phyloP scores from a whole-genome alignment of 1,140 invertebrate genomes.

The Zaprionus africanus region DNA sequence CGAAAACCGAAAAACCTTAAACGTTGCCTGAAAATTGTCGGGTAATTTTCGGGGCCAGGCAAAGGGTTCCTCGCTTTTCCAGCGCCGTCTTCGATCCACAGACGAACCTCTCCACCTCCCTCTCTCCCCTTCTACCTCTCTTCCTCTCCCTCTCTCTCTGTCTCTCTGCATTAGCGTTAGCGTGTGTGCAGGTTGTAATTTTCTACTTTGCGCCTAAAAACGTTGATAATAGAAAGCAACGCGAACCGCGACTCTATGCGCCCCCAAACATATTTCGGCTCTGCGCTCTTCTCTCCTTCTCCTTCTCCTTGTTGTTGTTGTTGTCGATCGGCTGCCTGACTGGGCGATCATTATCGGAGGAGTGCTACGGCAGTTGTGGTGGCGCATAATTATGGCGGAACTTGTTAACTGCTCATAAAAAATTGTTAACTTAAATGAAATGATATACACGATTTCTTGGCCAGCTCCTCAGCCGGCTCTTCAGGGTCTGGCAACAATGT shows the following conservation, averaged over 20 bases:
- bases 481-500: not conserved
- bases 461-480: too few species aligned
- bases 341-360: conserved; percentile 18
- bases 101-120: not conserved
- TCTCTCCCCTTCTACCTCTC: not conserved
- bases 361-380: not conserved
- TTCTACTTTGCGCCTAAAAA: conserved; percentile 79
- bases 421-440: conserved; percentile 44
- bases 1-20: conserved; percentile 36
- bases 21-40: conserved; percentile 62
- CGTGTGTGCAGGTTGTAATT: conserved; percentile 78
- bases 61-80: conserved; percentile 23
- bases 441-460: conserved; percentile 33
- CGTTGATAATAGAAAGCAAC: conserved; percentile 35
- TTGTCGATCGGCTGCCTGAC: conserved; percentile 4
- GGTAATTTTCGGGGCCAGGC: conserved; percentile 59
- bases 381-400: conserved; percentile 51
- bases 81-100: not conserved
- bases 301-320: not conserved
- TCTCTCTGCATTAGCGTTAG: conserved; percentile 64
- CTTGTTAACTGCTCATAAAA: conserved; percentile 62
- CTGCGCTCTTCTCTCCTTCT: not conserved
- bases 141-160: not conserved
- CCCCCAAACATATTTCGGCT: conserved; percentile 11
- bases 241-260: conserved; percentile 20